phyloP scores from a whole-genome alignment of 2,797 vertebrate genomes.

The Sphaeramia orbicularis region DNA sequence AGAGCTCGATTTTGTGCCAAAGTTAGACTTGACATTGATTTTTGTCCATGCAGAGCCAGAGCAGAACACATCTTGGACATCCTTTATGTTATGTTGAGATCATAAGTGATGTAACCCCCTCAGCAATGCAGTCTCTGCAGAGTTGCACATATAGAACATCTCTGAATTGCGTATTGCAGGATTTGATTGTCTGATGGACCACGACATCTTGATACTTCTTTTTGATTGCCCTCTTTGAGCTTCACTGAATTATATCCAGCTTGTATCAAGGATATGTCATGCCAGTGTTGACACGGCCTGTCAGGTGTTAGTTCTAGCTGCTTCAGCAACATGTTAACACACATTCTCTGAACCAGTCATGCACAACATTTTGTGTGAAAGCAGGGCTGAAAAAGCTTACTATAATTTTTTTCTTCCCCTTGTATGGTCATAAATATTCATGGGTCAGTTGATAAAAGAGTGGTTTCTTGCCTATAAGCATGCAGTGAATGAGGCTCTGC shows the following conservation, averaged over 20 bases:
- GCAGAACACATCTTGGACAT: too few species aligned
- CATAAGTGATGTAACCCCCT: too few species aligned
- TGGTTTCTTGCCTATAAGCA: constrained; percentile 48
- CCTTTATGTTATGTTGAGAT: too few species aligned
- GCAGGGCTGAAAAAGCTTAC: constrained; percentile 43
- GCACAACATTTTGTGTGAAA: constrained; percentile 51
- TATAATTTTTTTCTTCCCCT: constrained; percentile 31
- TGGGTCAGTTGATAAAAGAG: constrained; percentile 57
- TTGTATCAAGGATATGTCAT: constrained; percentile 7
- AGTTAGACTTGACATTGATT: constrained; percentile 37
- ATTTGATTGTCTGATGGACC: constrained; percentile 11
- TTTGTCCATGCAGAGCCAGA: constrained; percentile 2
- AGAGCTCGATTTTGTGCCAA: constrained; percentile 27
- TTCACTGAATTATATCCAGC: background rate
- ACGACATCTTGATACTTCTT: background rate
- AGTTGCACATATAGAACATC: too few species aligned
- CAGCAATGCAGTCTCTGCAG: too few species aligned
- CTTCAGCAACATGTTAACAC: constrained; percentile 25
- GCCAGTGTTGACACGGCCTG: constrained; percentile 16
- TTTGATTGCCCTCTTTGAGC: constrained; percentile 8
- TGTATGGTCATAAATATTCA: constrained; percentile 71
- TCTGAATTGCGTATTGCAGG: too few species aligned
- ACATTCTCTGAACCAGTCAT: constrained; percentile 39
- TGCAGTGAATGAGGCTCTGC: constrained; percentile 25
- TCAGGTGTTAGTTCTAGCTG: constrained; percentile 30